phyloP scores from a whole-genome alignment of 2,797 vertebrate species.

The Eidolon dupreanum region DNA sequence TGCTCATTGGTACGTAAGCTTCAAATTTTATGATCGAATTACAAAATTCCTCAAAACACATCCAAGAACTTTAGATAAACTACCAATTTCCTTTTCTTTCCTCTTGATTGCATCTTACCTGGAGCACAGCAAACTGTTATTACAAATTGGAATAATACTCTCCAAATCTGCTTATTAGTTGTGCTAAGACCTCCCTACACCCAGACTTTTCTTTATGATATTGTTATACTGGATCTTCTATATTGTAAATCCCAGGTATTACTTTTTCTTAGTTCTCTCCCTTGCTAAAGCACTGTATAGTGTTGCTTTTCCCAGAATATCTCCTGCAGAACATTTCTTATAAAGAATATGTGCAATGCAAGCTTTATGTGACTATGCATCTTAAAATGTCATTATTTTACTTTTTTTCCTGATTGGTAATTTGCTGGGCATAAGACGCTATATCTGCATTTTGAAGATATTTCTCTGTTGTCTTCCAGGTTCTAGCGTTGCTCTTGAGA shows the following conservation, averaged over 20 bases:
- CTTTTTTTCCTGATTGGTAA: neutral
- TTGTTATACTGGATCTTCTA: neutral
- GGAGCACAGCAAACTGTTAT: neutral
- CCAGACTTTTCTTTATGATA: neutral
- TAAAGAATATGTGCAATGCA: neutral
- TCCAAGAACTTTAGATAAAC: neutral
- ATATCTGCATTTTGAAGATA: neutral
- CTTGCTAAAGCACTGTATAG: neutral
- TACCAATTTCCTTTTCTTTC: neutral
- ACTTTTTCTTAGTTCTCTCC: neutral
- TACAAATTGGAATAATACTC: neutral
- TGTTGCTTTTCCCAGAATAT: neutral
- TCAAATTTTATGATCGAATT: neutral
- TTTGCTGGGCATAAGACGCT: neutral
- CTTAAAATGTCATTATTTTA: neutral
- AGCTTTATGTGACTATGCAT: neutral
- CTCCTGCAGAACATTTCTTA: neutral
- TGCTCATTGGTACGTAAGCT: neutral
- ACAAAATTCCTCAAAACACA: neutral
- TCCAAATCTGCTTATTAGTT: neutral
- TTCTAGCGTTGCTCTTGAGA: neutral
- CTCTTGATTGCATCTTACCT: neutral
- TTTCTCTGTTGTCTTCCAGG: neutral
- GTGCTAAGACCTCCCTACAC: neutral
- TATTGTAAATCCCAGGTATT: neutral